These are phyloP conservation scores for Bicyclus anynana DNA, from an alignment of 1,140 invertebrate genomes.

Conservation along the genomic window DNA sequence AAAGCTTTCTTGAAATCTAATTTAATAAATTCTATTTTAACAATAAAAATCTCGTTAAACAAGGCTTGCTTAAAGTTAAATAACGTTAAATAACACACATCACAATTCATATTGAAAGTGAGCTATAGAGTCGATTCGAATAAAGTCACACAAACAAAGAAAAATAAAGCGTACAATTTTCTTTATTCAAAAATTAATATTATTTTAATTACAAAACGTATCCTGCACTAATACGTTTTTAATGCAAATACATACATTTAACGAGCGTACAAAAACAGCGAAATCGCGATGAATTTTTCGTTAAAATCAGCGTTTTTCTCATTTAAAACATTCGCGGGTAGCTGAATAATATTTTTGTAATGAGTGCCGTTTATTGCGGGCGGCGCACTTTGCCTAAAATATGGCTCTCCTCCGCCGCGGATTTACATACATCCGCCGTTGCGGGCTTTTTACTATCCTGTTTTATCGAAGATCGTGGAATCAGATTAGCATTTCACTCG, in stretches of 20 bases:
- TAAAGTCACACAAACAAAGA: no score
- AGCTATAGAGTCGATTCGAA: no score
- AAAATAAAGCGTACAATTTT: no score
- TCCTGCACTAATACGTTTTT: not conserved
- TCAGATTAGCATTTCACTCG: conserved; percentile 30
- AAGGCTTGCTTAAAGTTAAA: no score
- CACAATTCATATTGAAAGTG: no score
- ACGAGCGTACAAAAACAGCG: conserved; percentile 3
- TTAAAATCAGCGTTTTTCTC: conserved; percentile 39
- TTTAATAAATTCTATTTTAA: no score
- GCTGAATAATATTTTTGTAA: conserved; percentile 50
- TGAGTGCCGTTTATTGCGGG: conserved; percentile 37
- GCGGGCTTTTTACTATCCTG: conserved; percentile 34
- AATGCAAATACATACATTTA: conserved; percentile 7
- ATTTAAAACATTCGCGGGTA: conserved; percentile 34
- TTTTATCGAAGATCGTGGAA: conserved; percentile 31
- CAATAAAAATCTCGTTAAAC: no score
- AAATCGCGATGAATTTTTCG: conserved; percentile 29
- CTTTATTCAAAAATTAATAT: no score
- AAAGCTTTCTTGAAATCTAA: no score
- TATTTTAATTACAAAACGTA: not conserved
- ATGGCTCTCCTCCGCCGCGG: conserved; percentile 31
- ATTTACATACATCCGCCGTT: conserved; percentile 43
- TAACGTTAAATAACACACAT: no score
- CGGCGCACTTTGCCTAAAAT: conserved; percentile 41